Percentiles rank a stretch among this genome's conserved stretches.
phyloP scores from a whole-genome alignment of 2,888 invertebrate genomes.

The Scaptodrosophila latifasciaeformis region DNA sequence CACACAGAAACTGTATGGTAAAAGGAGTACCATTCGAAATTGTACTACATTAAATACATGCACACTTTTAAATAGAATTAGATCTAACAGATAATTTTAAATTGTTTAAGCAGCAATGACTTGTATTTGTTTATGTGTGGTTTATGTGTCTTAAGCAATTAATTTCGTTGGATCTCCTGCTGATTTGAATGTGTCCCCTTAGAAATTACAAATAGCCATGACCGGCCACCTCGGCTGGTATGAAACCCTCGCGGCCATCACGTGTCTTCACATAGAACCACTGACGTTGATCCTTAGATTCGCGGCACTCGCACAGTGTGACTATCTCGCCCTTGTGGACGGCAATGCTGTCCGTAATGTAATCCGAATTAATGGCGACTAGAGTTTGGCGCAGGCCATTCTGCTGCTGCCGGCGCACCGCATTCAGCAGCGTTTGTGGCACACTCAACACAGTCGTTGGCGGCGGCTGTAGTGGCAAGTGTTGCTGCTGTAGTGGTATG shows the following conservation, averaged over 20 bases:
- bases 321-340: slow-evolving; percentile 86
- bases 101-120: no score
- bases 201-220: slow-evolving; percentile 82
- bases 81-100: no score
- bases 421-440: slow-evolving; percentile 63
- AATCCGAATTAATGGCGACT: slow-evolving; percentile 83
- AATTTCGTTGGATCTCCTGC: background rate
- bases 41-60: no score
- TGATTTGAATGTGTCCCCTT: background rate
- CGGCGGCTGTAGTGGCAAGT: slow-evolving; percentile 24
- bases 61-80: no score
- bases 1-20: no score
- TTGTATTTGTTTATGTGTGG: no score
- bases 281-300: slow-evolving; percentile 79
- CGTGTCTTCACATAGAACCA: slow-evolving; percentile 86
- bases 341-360: slow-evolving; percentile 78
- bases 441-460: slow-evolving; percentile 37
- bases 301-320: slow-evolving; percentile 78
- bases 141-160: no score
- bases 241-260: slow-evolving; percentile 84
- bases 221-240: slow-evolving; percentile 85
- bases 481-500: slow-evolving; percentile 36
- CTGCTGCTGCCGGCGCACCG: slow-evolving; percentile 59
- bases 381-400: slow-evolving; percentile 80
- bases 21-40: no score